Conservation (phyloP, 2,113 vertebrate species). For the Macroglossus sobrinus region DNA sequence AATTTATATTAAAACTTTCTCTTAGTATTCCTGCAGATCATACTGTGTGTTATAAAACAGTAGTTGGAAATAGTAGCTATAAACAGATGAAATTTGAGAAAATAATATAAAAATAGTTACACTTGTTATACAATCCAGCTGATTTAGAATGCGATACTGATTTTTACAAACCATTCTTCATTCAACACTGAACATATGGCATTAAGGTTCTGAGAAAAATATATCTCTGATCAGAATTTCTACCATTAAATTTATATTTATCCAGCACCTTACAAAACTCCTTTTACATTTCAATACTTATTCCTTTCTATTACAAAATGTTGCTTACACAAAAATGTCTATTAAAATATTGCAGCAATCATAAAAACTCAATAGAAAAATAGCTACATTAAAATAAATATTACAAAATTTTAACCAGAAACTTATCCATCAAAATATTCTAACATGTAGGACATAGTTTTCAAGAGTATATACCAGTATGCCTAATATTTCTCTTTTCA, state of each 20-base stretch:
- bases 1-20: constrained; percentile 42
- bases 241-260: constrained; percentile 16
- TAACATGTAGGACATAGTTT: not conserved
- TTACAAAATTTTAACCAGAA: not conserved
- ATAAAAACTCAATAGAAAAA: constrained; percentile 12
- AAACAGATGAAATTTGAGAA: constrained; percentile 49
- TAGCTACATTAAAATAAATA: not conserved
- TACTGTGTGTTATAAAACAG: not conserved
- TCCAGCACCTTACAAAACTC: not conserved
- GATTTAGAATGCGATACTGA: constrained; percentile 28
- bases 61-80: constrained; percentile 50
- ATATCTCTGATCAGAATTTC: constrained; percentile 36
- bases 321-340: not conserved
- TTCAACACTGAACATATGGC: constrained; percentile 15
- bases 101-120: constrained; percentile 36
- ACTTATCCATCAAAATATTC: not conserved
- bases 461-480: not conserved
- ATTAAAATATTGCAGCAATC: not conserved
- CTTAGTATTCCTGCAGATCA: constrained; percentile 25
- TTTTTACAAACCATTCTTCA: constrained; percentile 5
- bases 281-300: constrained; percentile 62
- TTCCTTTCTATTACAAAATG: not conserved
- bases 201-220: not conserved
- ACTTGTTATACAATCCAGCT: constrained; percentile 29
- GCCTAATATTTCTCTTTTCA: not conserved